These are phyloP conservation scores for Tetragnatha versicolor DNA, from an alignment of 1,140 invertebrate genomes.

Conservation along the genomic window DNA sequence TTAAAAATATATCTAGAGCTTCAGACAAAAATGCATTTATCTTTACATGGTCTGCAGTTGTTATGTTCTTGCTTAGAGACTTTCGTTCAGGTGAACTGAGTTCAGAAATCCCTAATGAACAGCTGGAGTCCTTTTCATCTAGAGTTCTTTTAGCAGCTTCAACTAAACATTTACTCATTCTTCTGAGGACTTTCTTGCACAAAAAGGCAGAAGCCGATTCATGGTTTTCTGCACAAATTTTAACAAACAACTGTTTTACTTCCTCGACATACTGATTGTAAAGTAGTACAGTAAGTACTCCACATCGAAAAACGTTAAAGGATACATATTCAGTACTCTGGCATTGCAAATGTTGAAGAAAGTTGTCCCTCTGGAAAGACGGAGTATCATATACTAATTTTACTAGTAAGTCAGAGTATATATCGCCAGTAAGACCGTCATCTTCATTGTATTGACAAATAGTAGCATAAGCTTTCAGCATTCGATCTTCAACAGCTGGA, in stretches of 20 bases:
- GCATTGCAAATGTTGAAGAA: conserved; percentile 48
- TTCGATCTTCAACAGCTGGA: conserved; percentile 47
- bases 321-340: conserved; percentile 48
- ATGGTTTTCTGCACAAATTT: conserved; percentile 34
- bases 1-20: conserved; percentile 41
- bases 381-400: conserved; percentile 41
- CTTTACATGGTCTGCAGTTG: conserved; percentile 27
- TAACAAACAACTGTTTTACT: conserved; percentile 12
- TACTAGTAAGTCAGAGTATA: conserved; percentile 50
- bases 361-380: conserved; percentile 23
- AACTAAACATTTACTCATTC: conserved; percentile 36
- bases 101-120: conserved; percentile 20
- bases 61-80: conserved; percentile 7
- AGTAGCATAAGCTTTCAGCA: conserved; percentile 35
- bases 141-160: conserved; percentile 4
- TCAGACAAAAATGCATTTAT: conserved; percentile 37
- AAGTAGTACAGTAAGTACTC: conserved; percentile 29
- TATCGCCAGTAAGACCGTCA: conserved; percentile 51
- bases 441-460: conserved; percentile 52
- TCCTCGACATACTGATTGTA: conserved; percentile 44
- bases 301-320: conserved; percentile 41
- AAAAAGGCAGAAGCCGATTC: conserved; percentile 26
- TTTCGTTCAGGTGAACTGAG: conserved; percentile 14
- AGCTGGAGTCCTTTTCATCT: neutral
- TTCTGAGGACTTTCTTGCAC: conserved; percentile 40